Percentiles rank a stretch among this genome's conserved stretches.
Evolutionary conservation across 2,113 vertebrate species (phyloP).

Genomic region (Irena cyanogastra): DNA sequence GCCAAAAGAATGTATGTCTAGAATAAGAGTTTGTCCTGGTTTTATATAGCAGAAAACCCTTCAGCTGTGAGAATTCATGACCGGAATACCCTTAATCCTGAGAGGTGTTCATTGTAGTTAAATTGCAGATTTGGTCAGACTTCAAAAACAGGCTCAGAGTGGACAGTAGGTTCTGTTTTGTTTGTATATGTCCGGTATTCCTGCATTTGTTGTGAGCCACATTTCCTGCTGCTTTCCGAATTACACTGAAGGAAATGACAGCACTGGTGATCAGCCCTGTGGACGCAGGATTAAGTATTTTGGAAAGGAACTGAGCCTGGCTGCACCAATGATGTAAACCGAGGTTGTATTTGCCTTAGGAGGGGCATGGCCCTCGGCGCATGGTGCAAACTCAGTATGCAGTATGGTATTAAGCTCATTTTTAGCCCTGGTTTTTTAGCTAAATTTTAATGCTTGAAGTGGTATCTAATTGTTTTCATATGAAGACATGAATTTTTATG

Average conservation of each 20-base stretch:
- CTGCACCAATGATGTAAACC: neutral
- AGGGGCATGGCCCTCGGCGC: neutral
- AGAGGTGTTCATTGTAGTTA: neutral
- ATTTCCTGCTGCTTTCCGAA: neutral
- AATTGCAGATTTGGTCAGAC: neutral
- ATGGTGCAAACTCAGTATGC: neutral
- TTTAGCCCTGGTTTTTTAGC: neutral
- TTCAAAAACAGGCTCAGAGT: neutral
- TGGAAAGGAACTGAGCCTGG: neutral
- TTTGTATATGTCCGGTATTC: neutral
- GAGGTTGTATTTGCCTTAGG: neutral
- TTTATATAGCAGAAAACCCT: neutral
- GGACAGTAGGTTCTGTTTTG: neutral
- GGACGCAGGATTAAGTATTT: neutral
- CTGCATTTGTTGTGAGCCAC: neutral
- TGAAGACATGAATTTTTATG: neutral
- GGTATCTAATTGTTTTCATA: neutral
- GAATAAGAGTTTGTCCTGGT: neutral
- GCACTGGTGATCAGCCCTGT: neutral
- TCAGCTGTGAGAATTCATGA: neutral
- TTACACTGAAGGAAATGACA: neutral
- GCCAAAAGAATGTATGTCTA: neutral
- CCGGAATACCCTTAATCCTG: neutral
- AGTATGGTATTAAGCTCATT: neutral
- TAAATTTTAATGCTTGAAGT: neutral